phyloP scores from a whole-genome alignment of 2,888 invertebrate genomes.

The Uropetala carovei region DNA sequence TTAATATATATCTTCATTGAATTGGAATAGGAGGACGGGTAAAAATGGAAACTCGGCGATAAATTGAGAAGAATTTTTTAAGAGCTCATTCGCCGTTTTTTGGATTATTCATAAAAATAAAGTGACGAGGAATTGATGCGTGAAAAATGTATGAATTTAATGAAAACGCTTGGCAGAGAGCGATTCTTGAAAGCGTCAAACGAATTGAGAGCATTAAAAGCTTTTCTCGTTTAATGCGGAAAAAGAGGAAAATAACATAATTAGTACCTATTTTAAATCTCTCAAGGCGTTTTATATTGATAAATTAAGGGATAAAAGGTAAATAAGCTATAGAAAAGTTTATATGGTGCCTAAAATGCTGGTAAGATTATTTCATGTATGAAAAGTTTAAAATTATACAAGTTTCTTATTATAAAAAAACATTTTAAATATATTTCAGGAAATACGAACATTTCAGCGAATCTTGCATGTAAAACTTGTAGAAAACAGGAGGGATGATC shows the following conservation, averaged over 20 bases:
- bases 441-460: too few relatives aligned
- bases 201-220: neutral
- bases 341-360: too few relatives aligned
- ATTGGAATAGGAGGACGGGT: conserved; percentile 40
- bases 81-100: conserved; percentile 21
- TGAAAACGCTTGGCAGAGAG: conserved; percentile 37
- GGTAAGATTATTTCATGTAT: too few relatives aligned
- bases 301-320: too few relatives aligned
- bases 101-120: conserved; percentile 60
- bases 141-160: conserved; percentile 46
- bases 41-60: conserved; percentile 27
- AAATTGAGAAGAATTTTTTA: conserved; percentile 58
- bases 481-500: too few relatives aligned
- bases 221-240: neutral
- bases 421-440: too few relatives aligned
- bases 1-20: conserved; percentile 62
- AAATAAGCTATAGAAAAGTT: too few relatives aligned
- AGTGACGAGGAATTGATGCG: conserved; percentile 52
- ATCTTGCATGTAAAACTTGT: too few relatives aligned
- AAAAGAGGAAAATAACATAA: neutral
- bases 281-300: too few relatives aligned
- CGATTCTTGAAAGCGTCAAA: conserved; percentile 16
- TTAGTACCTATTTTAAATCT: too few relatives aligned
- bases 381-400: too few relatives aligned
- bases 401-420: too few relatives aligned